Evolutionary conservation across 2,113 vertebrate genomes (phyloP), one percentile per base, ranked within the genome.

Genomic region (Silurus asotus): DNA sequence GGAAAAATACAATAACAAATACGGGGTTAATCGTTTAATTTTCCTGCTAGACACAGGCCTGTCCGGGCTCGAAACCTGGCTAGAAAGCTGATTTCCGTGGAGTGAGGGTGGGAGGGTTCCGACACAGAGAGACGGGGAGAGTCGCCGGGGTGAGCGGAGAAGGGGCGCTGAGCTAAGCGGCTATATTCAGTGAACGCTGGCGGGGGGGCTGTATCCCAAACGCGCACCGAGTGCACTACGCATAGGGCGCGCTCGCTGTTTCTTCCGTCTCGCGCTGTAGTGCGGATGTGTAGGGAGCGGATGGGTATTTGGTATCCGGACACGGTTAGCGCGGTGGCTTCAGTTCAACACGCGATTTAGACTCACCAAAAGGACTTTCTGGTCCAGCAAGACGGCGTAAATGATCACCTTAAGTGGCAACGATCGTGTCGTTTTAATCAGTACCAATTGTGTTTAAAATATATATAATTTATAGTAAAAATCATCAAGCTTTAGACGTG

Each of bases 1-100:
- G 37, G 37, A 82, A 84, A 78, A 87, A 91, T 88, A 88, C 20
- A 25, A 8, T 45, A 53, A 55, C 20, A 49, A 19, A 23, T 17
- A 53, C 53, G 10, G 2, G 64, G 75, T 2, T 77, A 23, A 81
- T 80, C 59, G 23, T 53, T 78, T 69, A 48, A 14, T 58, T 28
- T 55, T 20, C 53, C 15, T 7, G 25, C 37, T n/a, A 0, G 59
- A 55, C 59, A 48, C 0, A 4, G 8, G 53, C 19, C 17, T 51
- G 7, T 6, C 5, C 9, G 37, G 8, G 13, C 45, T 19, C 9
- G 25, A 49, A 76, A 8, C 9, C 45, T 17, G 9, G 55, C 7
- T 3, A 20, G 55, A 20, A 59, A 79, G 20, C 15, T 11, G 28
- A 23, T 80, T 80, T 48, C 6, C 53, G 51, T 28, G 6, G 4